These are phyloP conservation scores for Gymnobelideus leadbeateri DNA, from an alignment of 2,113 vertebrate species.

Conservation along the genomic window DNA sequence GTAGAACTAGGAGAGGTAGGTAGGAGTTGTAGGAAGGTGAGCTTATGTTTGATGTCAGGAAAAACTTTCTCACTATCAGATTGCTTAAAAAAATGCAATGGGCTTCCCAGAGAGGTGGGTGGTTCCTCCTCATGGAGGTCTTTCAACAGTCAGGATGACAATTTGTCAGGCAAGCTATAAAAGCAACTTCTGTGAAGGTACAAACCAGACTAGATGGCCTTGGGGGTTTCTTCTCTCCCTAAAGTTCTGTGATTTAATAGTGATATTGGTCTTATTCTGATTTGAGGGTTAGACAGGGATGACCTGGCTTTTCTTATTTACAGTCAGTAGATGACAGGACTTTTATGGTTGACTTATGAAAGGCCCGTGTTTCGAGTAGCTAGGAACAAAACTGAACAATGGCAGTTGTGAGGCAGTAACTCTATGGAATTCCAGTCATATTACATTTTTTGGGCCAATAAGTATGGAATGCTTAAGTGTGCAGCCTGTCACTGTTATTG, in stretches of 20 bases:
- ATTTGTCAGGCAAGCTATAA: not conserved
- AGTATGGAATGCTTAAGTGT: constrained; percentile 48
- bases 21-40: not conserved
- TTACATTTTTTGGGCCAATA: constrained; percentile 70
- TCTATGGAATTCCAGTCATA: constrained; percentile 56
- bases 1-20: not conserved
- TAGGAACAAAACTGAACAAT: constrained; percentile 24
- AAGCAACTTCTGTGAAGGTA: not conserved
- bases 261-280: not conserved
- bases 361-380: not conserved
- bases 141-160: not conserved
- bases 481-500: constrained; percentile 36
- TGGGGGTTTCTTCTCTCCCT: not conserved
- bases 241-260: not conserved
- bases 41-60: not conserved
- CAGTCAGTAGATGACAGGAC: not conserved
- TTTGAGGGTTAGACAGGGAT: not conserved
- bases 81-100: not conserved
- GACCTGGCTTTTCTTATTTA: not conserved
- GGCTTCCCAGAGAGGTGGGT: not conserved
- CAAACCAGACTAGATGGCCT: not conserved
- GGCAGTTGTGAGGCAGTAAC: not conserved
- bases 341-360: not conserved
- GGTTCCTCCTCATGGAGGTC: not conserved
- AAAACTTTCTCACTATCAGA: not conserved